Conservation (phyloP, 2,888 invertebrate species). For the Trisateles emortualis region DNA sequence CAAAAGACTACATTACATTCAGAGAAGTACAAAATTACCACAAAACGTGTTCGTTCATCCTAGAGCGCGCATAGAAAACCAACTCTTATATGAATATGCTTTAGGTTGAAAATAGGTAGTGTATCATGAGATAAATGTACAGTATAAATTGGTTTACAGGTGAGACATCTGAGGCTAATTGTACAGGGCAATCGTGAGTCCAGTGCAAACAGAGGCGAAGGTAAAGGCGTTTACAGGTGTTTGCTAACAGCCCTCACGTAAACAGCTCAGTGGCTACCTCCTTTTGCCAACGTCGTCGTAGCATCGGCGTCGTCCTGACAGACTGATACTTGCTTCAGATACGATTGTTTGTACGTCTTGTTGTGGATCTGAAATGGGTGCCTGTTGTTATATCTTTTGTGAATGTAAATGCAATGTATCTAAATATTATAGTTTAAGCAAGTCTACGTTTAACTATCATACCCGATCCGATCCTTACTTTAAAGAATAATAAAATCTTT, state of each 20-base stretch:
- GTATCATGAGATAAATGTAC: constrained; percentile 7
- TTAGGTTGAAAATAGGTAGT: constrained; percentile 24
- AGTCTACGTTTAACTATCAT: too few species aligned
- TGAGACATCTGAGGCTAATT: constrained; percentile 79
- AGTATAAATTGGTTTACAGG: constrained; percentile 60
- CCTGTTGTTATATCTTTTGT: background rate
- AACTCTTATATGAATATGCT: background rate
- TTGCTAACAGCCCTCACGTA: constrained; percentile 81
- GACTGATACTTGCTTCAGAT: constrained; percentile 37
- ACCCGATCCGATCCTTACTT: too few species aligned
- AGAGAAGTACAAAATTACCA: constrained; percentile 37
- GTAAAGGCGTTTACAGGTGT: constrained; percentile 78
- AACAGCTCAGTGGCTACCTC: constrained; percentile 75
- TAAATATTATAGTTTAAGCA: background rate
- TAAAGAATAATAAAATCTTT: too few species aligned
- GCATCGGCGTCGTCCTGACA: constrained; percentile 26
- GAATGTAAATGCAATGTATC: background rate
- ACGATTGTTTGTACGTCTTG: constrained; percentile 36
- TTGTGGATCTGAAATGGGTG: constrained; percentile 1
- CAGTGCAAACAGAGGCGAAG: constrained; percentile 74
- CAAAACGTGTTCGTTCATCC: constrained; percentile 26
- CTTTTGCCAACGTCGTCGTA: constrained; percentile 59
- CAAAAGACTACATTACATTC: constrained; percentile 60
- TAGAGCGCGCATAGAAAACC: background rate
- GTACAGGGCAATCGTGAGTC: constrained; percentile 77